Base-by-base conservation (phyloP, 1,140 invertebrate species). In the Dendrolimus kikuchii region DNA sequence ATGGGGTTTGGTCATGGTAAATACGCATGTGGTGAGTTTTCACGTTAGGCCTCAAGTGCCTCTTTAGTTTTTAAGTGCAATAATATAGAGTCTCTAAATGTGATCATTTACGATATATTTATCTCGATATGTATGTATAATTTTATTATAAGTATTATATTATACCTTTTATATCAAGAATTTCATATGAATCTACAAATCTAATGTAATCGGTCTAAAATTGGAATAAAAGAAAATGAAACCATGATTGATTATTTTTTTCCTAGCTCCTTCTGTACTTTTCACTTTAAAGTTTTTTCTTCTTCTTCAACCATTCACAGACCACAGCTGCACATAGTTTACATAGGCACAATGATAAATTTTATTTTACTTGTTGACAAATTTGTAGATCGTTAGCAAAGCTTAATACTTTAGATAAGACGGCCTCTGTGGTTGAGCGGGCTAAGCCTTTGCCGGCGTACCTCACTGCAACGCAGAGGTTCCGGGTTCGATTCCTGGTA, bases 11-110 rank as follows among this genome's bases (percentile, higher is more conserved):
- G 79, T 81, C 68, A 62, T 65, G 77, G 81, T 72, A 66, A 64
- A 78, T 23, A 23, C 60, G 79, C 81, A 85, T 85, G 79, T 85
- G 81, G 81, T 85, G 81, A 71, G 81, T 78, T 85, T 85, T 70
- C 81, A 77, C 79, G 78, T 38, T 38, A 56, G 62, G 68, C 68
- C 55, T 49, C 62, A 64, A 72, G 67, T 74, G 81, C 79, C 81
- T 74, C 53, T 44, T 1, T 79, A 77, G 71, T 60, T 62, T 49
- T 8, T 75, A 77, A 81, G 68, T 67, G 64, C 68, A 68, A 78
- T 68, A 72, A 65, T 59, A 58, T 61, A 74, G 65, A 79, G 64
- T 74, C 71, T 75, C 60, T 73, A 64, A 78, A 82, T 85, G 81
- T 85, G 81, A 85, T 85, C 70, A 75, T 81, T 75, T 79, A 75